Evolutionary conservation across 2,888 invertebrate species (phyloP).

Genomic region (Amphipoea lucens): DNA sequence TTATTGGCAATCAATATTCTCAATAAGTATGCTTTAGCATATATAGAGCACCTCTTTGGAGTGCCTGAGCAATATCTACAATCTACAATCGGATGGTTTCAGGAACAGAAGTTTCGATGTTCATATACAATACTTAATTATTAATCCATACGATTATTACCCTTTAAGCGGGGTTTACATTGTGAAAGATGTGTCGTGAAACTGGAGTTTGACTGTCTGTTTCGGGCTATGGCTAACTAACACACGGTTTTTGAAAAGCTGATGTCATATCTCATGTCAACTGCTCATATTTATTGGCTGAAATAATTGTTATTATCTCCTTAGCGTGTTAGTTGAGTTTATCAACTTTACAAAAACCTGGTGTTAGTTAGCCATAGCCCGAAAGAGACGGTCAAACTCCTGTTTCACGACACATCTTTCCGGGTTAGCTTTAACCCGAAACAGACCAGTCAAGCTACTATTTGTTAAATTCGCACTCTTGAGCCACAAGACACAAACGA

Average conservation of each 20-base stretch:
- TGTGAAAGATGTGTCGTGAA: not conserved
- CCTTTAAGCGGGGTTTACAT: not conserved
- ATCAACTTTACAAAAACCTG: not conserved
- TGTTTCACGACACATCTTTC: not conserved
- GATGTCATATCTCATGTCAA: not conserved
- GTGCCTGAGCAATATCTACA: constrained; percentile 5
- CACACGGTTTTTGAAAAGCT: not conserved
- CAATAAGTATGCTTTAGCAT: constrained; percentile 38
- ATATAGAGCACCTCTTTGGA: constrained; percentile 27
- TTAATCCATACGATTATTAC: constrained; percentile 23
- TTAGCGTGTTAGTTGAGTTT: not conserved
- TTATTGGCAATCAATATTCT: constrained; percentile 61
- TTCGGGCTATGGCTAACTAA: not conserved
- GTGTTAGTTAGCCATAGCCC: not conserved
- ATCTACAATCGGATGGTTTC: constrained; percentile 5
- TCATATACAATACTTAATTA: not conserved
- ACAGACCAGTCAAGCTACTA: not conserved
- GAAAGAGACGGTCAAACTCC: not conserved
- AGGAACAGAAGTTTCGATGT: constrained; percentile 24
- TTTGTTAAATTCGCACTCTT: not conserved
- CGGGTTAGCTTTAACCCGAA: not conserved
- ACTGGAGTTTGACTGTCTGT: not conserved
- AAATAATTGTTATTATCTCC: not conserved
- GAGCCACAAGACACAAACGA: not conserved
- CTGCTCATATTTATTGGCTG: not conserved